Evolutionary conservation across 2,113 vertebrate species (phyloP).

Genomic region (Chloropsis cyanopogon): DNA sequence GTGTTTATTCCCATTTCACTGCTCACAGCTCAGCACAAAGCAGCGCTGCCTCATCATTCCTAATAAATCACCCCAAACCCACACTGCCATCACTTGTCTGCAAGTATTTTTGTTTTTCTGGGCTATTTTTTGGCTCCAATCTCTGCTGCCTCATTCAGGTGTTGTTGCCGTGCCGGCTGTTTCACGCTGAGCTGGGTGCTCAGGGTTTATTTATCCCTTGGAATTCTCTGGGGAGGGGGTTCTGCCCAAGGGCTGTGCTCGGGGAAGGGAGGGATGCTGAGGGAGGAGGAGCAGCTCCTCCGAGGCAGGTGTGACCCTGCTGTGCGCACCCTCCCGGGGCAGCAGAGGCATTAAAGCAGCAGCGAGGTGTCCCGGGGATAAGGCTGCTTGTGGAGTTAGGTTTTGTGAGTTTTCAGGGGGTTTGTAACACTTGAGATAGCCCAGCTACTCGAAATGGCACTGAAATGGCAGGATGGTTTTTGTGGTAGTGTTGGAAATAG

Average conservation of each 20-base stretch:
- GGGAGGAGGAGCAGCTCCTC: no score
- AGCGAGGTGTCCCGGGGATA: no score
- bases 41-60: background rate
- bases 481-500: no score
- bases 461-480: no score
- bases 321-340: background rate
- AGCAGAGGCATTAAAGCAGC: no score
- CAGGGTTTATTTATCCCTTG: constrained; percentile 27
- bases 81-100: background rate
- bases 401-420: no score
- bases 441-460: no score
- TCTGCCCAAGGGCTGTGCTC: background rate
- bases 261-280: no score
- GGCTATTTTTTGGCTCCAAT: constrained; percentile 12
- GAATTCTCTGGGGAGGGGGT: background rate
- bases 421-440: no score
- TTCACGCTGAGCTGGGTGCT: background rate
- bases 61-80: background rate
- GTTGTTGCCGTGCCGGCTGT: background rate
- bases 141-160: background rate
- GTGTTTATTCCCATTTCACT: constrained; percentile 31
- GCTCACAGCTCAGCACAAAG: background rate
- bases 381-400: no score
- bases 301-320: background rate
- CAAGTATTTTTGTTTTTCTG: background rate